A percentile compares a stretch with the other conserved stretches of the same genome.
phyloP scores from a whole-genome alignment of 1,140 invertebrate genomes.

The Metopolophium dirhodum region DNA sequence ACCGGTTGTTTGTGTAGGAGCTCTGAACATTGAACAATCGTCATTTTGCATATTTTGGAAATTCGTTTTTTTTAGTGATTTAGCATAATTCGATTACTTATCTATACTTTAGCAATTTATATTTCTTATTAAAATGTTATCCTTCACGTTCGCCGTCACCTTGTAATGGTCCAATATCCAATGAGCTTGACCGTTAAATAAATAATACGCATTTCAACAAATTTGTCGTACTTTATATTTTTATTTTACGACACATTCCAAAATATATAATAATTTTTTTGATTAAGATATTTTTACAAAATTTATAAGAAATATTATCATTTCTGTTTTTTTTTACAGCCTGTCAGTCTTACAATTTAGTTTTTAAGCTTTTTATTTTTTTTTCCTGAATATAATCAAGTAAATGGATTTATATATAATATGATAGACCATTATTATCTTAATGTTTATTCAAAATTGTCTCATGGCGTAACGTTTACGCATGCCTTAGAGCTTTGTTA shows the following conservation, averaged over 20 bases:
- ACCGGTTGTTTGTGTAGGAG: too few species aligned
- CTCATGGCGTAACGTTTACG: neutral
- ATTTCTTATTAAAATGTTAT: neutral
- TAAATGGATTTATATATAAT: slow-evolving; percentile 10
- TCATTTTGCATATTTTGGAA: neutral
- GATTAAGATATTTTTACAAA: neutral
- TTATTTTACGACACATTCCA: neutral
- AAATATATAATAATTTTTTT: neutral
- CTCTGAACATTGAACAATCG: too few species aligned
- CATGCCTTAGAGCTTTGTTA: neutral
- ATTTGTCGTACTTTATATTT: neutral
- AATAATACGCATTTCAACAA: neutral
- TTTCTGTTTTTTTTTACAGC: neutral
- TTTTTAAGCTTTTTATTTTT: neutral
- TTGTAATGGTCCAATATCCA: neutral
- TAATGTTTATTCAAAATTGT: neutral
- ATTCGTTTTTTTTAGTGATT: neutral
- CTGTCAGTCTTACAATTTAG: neutral
- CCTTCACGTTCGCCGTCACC: neutral
- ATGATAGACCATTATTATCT: neutral
- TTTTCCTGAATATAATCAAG: neutral
- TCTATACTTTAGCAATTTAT: neutral
- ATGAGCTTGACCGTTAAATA: neutral
- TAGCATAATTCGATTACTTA: too few species aligned
- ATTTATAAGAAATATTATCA: neutral